Evolutionary conservation across 2,113 vertebrate genomes (phyloP), one percentile per base, ranked within the genome.

Genomic region (Chaetorhynchus papuensis): DNA sequence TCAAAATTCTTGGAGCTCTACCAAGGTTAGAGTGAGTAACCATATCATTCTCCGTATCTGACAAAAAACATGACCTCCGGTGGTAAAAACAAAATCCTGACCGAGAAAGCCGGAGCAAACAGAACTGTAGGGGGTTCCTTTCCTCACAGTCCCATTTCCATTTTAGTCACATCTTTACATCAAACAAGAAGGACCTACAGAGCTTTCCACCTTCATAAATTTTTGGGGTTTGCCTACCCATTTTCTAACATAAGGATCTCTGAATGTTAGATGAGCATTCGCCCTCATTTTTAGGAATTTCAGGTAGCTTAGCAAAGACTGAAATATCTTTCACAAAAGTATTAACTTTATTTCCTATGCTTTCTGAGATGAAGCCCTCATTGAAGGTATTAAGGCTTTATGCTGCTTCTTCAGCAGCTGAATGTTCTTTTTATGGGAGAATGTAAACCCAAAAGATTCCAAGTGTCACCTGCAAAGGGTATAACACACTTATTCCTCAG

Each of bases 11-110:
- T 81, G 81, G 70, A 82, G 18, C 37, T 72, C 41, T 82, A 37
- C 35, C 80, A 92, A 64, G 28, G 15, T 57, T 56, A 79, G 61
- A 89, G 33, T 63, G 63, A 92, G 23, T 59, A 80, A 92, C 45
- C 11, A 8, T 23, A 68, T 11, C 0, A 0, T 68, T 33, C 39
- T 47, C 68, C 54, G 0, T 17, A 33, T 47, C 56, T 56, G 44
- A 71, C 57, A 90, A 65, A 85, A 61, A 14, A 1, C 22, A 84
- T 7, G 3, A 75, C 27, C 52, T 79, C 39, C 1, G 1, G 33
- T 2, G 7, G 37, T 41, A 69, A 28, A 88, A 77, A 26, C 52
- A 92, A 81, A 71, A 87, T 26, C 41, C 75, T 82, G 50, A 50
- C 24, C 0, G 2, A 89, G 45, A 83, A 61, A 80, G 30, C 18